Conservation (phyloP, 2,113 vertebrate species). For the Casuarius casuarius region DNA sequence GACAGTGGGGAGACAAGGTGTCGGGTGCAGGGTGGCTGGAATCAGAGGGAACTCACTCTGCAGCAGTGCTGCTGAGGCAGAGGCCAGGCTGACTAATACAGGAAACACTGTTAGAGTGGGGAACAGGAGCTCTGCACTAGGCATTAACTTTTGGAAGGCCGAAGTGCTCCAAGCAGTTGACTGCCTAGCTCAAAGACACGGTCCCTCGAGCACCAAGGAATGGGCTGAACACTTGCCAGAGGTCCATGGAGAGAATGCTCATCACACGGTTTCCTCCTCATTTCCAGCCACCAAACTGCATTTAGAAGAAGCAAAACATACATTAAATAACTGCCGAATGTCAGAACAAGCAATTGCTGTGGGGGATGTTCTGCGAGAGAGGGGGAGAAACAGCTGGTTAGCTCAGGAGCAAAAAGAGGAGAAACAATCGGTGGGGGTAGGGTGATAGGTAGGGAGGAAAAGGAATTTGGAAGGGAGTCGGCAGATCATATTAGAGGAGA, state of each 20-base stretch:
- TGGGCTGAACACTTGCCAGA: not conserved
- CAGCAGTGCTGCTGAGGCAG: not conserved
- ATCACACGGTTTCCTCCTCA: constrained; percentile 1
- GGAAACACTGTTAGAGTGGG: rapidly evolving
- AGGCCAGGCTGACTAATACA: not conserved
- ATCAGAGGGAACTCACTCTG: rapidly evolving
- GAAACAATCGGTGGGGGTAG: not conserved
- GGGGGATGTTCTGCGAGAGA: not conserved
- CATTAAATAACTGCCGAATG: constrained; percentile 13
- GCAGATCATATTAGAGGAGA: not conserved
- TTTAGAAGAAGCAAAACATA: constrained; percentile 39
- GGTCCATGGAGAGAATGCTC: not conserved
- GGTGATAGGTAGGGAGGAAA: not conserved
- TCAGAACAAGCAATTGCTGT: not conserved
- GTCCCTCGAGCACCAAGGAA: not conserved
- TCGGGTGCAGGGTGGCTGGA: rapidly evolving
- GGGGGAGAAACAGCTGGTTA: not conserved
- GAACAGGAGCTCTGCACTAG: not conserved
- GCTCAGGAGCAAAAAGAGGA: not conserved
- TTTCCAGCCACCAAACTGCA: constrained; percentile 36
- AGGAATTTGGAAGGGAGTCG: not conserved
- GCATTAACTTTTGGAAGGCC: not conserved
- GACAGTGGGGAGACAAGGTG: rapidly evolving
- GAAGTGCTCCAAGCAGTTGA: not conserved
- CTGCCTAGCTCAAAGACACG: not conserved